Conservation (phyloP, 2,113 vertebrate genomes). For the Pomatostomus ruficeps region DNA sequence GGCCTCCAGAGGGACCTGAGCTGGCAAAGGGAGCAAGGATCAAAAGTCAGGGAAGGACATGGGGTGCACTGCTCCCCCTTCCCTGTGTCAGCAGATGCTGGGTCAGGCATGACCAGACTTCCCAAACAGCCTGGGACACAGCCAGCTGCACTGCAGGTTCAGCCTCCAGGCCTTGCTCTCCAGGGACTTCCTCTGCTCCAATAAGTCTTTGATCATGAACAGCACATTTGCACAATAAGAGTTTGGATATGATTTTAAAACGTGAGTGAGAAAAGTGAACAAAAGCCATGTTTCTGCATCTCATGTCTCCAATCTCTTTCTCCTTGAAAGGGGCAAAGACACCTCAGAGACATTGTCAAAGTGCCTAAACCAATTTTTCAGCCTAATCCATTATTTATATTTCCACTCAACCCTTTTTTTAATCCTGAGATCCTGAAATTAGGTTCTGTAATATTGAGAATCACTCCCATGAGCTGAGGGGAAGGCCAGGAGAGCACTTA, state of each 20-base stretch:
- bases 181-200: not conserved
- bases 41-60: not conserved
- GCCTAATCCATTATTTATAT: constrained; percentile 1
- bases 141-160: not conserved
- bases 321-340: constrained; percentile 14
- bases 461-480: not conserved
- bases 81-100: not conserved
- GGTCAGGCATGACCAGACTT: not conserved
- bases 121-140: not conserved
- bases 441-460: not conserved
- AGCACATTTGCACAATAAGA: constrained; percentile 32
- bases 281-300: not conserved
- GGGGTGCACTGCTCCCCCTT: not conserved
- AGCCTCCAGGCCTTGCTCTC: constrained; percentile 33
- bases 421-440: not conserved
- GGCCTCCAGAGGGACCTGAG: not conserved
- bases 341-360: not conserved
- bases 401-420: not conserved
- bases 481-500: not conserved
- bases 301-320: constrained; percentile 1
- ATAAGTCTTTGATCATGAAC: constrained; percentile 35
- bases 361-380: constrained; percentile 12
- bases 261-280: not conserved
- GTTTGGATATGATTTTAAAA: not conserved
- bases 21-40: not conserved